phyloP scores from a whole-genome alignment of 2,888 invertebrate species.

The Hyles lineata region DNA sequence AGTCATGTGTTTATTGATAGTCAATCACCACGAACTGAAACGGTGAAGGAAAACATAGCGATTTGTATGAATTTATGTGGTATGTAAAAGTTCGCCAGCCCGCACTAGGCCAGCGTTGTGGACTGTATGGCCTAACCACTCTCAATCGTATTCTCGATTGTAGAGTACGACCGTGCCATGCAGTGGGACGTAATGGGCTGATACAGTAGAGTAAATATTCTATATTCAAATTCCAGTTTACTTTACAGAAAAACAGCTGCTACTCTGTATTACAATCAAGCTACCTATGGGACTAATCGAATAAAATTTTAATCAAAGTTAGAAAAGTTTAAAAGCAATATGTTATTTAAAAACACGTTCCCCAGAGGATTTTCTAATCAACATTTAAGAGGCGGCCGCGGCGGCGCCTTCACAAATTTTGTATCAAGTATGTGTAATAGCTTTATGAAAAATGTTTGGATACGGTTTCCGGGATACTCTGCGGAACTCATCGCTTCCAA shows the following conservation, averaged over 20 bases:
- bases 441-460: constrained; percentile 81
- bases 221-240: too few species aligned
- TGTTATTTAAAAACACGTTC: constrained; percentile 57
- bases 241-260: not conserved
- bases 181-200: too few species aligned
- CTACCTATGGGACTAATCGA: not conserved
- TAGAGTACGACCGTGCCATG: too few species aligned
- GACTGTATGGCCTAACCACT: too few species aligned
- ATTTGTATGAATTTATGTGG: too few species aligned
- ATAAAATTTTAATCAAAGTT: not conserved
- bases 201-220: too few species aligned
- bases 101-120: too few species aligned
- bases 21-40: too few species aligned
- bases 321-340: constrained; percentile 32
- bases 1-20: too few species aligned
- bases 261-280: not conserved
- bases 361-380: constrained; percentile 71
- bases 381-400: constrained; percentile 73
- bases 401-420: constrained; percentile 80
- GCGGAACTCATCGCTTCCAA: constrained; percentile 50
- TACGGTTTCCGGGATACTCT: constrained; percentile 59
- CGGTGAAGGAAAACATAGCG: too few species aligned
- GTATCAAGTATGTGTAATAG: constrained; percentile 78
- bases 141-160: too few species aligned
- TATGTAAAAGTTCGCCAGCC: too few species aligned